A percentile compares a stretch with the other conserved stretches of the same genome.
phyloP scores from a whole-genome alignment of 2,113 vertebrate genomes.

The Chunga burmeisteri region DNA sequence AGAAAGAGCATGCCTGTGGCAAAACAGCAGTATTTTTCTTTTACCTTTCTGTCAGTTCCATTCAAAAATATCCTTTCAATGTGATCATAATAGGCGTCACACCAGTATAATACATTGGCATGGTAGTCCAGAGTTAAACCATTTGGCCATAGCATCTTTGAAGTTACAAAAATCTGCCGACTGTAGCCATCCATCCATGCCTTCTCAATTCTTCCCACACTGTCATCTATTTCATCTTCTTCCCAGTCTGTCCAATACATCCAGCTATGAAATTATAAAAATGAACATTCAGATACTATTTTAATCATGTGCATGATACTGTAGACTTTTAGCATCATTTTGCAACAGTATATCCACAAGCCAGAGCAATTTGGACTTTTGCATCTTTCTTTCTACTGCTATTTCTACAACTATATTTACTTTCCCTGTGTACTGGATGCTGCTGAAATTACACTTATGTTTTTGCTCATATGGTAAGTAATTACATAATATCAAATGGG shows the following conservation, averaged over 20 bases:
- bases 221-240: constrained; percentile 96
- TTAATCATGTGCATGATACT: neutral
- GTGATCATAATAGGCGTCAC: constrained; percentile 98
- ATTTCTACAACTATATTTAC: neutral
- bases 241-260: constrained; percentile 99
- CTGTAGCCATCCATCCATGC: constrained; percentile 97
- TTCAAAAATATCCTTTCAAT: constrained; percentile 96
- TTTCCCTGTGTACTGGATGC: neutral
- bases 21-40: constrained; percentile 52
- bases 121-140: constrained; percentile 92
- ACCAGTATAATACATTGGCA: constrained; percentile 93
- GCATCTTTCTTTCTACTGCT: neutral
- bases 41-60: constrained; percentile 93
- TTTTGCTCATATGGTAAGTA: neutral
- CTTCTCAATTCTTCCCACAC: constrained; percentile 95
- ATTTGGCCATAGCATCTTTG: constrained; percentile 98
- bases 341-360: neutral
- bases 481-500: neutral
- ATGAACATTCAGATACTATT: neutral
- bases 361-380: neutral
- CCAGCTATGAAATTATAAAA: constrained; percentile 81
- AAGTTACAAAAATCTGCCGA: constrained; percentile 92
- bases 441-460: neutral
- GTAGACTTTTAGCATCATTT: neutral
- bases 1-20: constrained; percentile 15